Conservation (phyloP, 2,797 vertebrate genomes). For the Spheniscus humboldti region DNA sequence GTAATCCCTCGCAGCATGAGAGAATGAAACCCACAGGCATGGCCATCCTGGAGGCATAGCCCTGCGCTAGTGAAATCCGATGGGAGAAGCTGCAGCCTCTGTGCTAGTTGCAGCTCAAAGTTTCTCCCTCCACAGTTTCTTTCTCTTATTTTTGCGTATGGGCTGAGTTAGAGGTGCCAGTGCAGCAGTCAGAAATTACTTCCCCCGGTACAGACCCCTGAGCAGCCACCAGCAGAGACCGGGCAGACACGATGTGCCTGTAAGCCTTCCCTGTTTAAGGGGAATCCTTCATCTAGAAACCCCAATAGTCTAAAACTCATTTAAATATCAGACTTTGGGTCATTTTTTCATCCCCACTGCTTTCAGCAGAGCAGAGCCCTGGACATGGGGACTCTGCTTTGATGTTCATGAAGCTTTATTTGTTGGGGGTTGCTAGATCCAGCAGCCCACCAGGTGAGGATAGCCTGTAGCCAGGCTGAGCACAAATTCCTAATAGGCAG, state of each 20-base stretch:
- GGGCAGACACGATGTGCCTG: fast-evolving
- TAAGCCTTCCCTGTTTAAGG: not conserved
- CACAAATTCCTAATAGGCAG: not conserved
- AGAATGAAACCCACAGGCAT: not conserved
- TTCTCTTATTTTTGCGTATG: not conserved
- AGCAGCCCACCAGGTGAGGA: not conserved
- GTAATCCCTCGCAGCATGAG: not conserved
- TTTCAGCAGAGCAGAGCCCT: not conserved
- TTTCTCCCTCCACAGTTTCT: not conserved
- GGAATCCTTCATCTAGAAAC: not conserved
- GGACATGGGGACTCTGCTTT: not conserved
- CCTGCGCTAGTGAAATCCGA: fast-evolving
- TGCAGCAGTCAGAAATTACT: not conserved
- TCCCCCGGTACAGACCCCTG: not conserved
- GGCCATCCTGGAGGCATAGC: not conserved
- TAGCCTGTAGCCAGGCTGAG: not conserved
- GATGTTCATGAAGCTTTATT: not conserved
- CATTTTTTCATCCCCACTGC: not conserved
- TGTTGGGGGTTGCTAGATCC: not conserved
- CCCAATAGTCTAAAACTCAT: not conserved
- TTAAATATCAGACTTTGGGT: not conserved
- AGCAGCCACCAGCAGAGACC: not conserved
- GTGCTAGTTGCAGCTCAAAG: not conserved
- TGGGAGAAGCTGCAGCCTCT: not conserved
- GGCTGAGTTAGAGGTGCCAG: not conserved